phyloP scores from a whole-genome alignment of 2,113 vertebrate genomes.

The Apus apus region DNA sequence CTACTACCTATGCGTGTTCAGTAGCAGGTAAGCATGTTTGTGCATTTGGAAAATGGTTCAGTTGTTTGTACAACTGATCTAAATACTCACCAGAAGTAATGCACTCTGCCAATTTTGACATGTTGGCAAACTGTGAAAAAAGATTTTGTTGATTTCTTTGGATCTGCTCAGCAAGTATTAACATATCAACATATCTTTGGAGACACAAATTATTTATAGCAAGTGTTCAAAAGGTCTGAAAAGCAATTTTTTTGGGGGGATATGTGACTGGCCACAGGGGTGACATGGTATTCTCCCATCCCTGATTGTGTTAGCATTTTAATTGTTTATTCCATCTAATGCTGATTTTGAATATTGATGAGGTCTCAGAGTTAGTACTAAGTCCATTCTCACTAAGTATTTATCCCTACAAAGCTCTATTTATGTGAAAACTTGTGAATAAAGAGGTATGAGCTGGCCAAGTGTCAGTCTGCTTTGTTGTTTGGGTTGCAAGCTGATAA shows the following conservation, averaged over 20 bases:
- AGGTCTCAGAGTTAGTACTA: neutral
- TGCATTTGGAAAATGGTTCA: neutral
- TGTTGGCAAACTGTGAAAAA: neutral
- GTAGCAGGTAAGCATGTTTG: neutral
- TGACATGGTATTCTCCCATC: neutral
- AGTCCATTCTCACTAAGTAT: neutral
- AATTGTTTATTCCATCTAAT: conserved; percentile 11
- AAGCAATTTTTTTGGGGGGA: conserved; percentile 24
- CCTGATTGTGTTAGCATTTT: neutral
- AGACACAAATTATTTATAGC: neutral
- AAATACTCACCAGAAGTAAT: neutral
- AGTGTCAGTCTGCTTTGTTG: neutral
- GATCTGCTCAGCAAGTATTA: neutral
- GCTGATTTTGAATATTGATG: conserved; percentile 17
- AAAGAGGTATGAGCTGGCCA: neutral
- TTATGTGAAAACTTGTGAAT: neutral
- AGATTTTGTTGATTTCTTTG: neutral
- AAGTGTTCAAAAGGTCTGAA: conserved; percentile 15
- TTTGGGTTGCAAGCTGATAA: neutral
- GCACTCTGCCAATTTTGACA: neutral
- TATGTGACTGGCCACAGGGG: neutral
- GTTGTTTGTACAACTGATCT: neutral
- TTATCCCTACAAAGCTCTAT: neutral
- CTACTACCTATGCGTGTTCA: neutral
- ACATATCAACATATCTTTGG: neutral